phyloP scores from a whole-genome alignment of 1,140 invertebrate genomes.

The Prorops nasuta region DNA sequence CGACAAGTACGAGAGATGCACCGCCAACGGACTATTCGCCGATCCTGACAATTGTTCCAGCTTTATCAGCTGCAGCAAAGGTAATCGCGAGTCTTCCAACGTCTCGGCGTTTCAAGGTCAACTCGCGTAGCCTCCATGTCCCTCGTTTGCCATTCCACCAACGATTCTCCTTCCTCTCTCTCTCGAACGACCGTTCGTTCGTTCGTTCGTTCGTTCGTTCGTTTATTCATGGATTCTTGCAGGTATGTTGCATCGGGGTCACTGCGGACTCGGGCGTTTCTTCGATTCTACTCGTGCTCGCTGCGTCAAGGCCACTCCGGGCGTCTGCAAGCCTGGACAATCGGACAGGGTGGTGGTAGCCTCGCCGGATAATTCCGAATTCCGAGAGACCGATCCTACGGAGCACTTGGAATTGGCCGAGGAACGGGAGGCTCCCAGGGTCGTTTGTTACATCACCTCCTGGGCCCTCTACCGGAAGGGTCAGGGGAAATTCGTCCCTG shows the following conservation, averaged over 20 bases:
- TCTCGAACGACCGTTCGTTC: too few relatives aligned
- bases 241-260: constrained; percentile 34
- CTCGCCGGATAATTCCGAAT: constrained; percentile 9
- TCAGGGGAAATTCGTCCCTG: constrained; percentile 81
- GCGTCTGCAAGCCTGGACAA: constrained; percentile 39
- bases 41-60: constrained; percentile 67
- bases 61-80: constrained; percentile 68
- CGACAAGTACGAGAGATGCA: constrained; percentile 44
- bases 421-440: constrained; percentile 49
- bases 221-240: not conserved
- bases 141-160: too few relatives aligned
- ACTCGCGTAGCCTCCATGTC: not conserved
- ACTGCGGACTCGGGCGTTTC: constrained; percentile 40
- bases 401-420: constrained; percentile 30
- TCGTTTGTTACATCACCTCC: constrained; percentile 86
- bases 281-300: constrained; percentile 27
- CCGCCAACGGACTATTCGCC: constrained; percentile 56
- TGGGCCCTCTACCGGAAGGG: constrained; percentile 84
- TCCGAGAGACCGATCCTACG: constrained; percentile 25
- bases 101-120: not conserved
- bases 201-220: too few relatives aligned
- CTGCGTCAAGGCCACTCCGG: constrained; percentile 34
- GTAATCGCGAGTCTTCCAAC: constrained; percentile 21
- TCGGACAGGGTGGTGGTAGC: constrained; percentile 17
- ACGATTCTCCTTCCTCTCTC: not conserved